Evolutionary conservation across 2,888 invertebrate genomes (phyloP).

Genomic region (Drosophila paucipuncta): DNA sequence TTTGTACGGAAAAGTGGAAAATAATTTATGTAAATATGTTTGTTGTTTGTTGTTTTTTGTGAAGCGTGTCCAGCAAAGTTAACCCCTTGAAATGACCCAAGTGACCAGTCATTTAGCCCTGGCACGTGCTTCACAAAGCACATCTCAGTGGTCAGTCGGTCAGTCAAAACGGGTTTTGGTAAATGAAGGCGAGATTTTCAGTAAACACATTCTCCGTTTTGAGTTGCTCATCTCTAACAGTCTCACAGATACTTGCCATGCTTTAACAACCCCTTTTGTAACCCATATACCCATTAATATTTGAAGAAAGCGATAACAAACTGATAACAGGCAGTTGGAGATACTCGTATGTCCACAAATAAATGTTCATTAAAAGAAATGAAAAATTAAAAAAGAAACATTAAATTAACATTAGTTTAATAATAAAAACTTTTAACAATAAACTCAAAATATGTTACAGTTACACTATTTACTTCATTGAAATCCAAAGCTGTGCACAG

Average conservation of each 20-base stretch:
- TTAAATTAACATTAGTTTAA: neutral
- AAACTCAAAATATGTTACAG: neutral
- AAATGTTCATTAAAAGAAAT: neutral
- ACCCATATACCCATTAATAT: neutral
- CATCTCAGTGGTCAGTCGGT: slow-evolving; percentile 59
- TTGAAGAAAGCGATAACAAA: neutral
- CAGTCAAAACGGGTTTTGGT: slow-evolving; percentile 25
- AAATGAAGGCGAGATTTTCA: slow-evolving; percentile 4
- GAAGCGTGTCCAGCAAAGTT: slow-evolving; percentile 63
- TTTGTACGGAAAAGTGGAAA: slow-evolving; percentile 35
- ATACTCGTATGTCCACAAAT: neutral
- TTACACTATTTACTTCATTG: neutral
- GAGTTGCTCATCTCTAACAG: slow-evolving; percentile 1
- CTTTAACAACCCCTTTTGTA: slow-evolving; percentile 67
- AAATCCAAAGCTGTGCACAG: neutral
- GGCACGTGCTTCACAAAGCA: slow-evolving; percentile 68
- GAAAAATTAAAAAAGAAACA: too few species aligned
- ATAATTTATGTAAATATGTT: slow-evolving; percentile 54
- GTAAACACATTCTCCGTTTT: neutral
- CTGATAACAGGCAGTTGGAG: neutral
- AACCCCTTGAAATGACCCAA: slow-evolving; percentile 54
- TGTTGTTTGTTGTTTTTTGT: slow-evolving; percentile 23
- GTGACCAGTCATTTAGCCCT: slow-evolving; percentile 46
- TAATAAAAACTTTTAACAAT: neutral
- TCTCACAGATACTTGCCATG: neutral